These are phyloP conservation scores for Edolisoma coerulescens DNA, from an alignment of 2,113 vertebrate genomes.

Conservation along the genomic window DNA sequence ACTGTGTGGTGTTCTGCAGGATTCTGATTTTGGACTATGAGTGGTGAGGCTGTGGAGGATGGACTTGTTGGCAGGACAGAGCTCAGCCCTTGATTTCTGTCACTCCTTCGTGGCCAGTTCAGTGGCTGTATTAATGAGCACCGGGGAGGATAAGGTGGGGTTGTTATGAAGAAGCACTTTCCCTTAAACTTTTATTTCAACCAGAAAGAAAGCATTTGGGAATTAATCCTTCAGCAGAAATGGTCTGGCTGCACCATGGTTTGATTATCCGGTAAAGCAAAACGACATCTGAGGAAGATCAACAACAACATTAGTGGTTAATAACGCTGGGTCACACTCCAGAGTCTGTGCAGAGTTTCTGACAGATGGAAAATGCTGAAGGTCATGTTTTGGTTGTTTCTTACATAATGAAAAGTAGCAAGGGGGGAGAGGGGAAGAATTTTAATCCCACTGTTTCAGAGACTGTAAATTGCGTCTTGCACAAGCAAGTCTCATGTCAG, in stretches of 20 bases:
- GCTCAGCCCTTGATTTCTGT: not conserved
- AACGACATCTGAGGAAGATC: not conserved
- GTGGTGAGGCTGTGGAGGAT: not conserved
- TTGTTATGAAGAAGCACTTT: not conserved
- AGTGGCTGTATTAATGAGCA: not conserved
- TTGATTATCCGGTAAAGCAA: not conserved
- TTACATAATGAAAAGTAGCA: not conserved
- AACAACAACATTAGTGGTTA: not conserved
- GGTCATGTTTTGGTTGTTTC: not conserved
- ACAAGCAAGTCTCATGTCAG: not conserved
- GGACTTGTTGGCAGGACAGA: not conserved
- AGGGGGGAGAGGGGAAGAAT: not conserved
- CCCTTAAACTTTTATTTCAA: not conserved
- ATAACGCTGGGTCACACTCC: not conserved
- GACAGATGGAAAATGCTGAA: not conserved
- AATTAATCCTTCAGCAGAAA: not conserved
- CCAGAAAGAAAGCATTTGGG: not conserved
- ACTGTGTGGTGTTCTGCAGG: not conserved
- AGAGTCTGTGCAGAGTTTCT: not conserved
- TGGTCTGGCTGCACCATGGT: not conserved
- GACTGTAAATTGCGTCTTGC: conserved; percentile 1
- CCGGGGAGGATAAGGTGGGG: accelerated
- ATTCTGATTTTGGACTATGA: accelerated
- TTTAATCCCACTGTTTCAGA: conserved; percentile 27
- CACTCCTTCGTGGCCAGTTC: not conserved